Conservation (phyloP, 1,140 invertebrate genomes). For the Maconellicoccus hirsutus region DNA sequence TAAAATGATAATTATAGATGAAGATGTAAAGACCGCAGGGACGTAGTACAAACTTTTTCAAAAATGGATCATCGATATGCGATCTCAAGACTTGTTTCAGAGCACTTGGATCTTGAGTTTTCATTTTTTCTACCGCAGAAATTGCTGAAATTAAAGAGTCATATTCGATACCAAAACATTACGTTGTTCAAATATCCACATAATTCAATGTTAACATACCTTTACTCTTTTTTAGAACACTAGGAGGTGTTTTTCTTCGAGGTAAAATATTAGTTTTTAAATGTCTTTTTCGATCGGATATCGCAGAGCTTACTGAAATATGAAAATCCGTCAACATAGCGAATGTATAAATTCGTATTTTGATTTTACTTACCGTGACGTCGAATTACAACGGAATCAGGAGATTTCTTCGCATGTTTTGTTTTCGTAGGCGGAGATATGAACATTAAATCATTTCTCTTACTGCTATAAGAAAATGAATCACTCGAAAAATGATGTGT, state of each 20-base stretch:
- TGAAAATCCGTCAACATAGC: background rate
- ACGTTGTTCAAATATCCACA: background rate
- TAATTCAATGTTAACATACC: background rate
- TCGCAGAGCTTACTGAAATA: constrained; percentile 3
- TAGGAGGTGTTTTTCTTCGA: background rate
- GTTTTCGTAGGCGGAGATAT: background rate
- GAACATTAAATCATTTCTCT: background rate
- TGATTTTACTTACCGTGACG: background rate
- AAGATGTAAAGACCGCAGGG: background rate
- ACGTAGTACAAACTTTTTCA: background rate
- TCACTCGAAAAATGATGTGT: background rate
- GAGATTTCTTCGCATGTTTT: background rate
- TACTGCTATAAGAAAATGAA: background rate
- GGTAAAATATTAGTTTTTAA: background rate
- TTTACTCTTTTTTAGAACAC: background rate
- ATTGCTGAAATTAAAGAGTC: background rate
- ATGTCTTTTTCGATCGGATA: background rate
- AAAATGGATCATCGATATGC: constrained; percentile 10
- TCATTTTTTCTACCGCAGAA: background rate
- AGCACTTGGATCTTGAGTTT: background rate
- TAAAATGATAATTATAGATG: too few species aligned
- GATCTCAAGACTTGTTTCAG: background rate
- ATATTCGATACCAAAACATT: background rate
- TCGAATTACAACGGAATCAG: background rate
- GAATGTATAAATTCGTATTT: background rate